These are phyloP conservation scores for Eremobia ochroleuca DNA, from an alignment of 2,888 invertebrate species.

Conservation along the genomic window DNA sequence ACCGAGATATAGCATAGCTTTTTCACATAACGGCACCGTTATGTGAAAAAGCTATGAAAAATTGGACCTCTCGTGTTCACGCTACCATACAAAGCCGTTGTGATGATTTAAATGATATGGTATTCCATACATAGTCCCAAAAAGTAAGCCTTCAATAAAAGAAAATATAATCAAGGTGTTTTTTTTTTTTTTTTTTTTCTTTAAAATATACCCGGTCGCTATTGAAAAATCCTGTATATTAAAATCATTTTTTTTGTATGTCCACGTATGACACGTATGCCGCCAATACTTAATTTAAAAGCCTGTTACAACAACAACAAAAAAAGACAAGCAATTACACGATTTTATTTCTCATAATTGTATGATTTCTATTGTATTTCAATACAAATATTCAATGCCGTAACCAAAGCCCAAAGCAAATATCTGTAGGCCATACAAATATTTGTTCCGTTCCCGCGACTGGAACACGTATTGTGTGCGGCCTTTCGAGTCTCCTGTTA, in stretches of 20 bases:
- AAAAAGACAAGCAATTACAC: too few relatives aligned
- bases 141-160: too few relatives aligned
- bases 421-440: conserved; percentile 34
- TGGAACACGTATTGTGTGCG: conserved; percentile 44
- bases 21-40: too few relatives aligned
- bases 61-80: too few relatives aligned
- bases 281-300: neutral
- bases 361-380: neutral
- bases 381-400: conserved; percentile 7
- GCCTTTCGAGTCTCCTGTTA: conserved; percentile 18
- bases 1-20: too few relatives aligned
- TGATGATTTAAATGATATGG: too few relatives aligned
- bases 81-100: too few relatives aligned
- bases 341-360: neutral
- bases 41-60: too few relatives aligned
- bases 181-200: too few relatives aligned
- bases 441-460: conserved; percentile 25
- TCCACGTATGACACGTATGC: neutral
- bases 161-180: too few relatives aligned
- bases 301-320: neutral
- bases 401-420: conserved; percentile 16
- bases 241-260: neutral
- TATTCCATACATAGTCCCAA: too few relatives aligned
- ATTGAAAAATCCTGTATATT: neutral
- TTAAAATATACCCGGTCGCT: too few relatives aligned